Conservation (phyloP, 2,888 invertebrate species). For the Aphelenchoides bicaudatus region DNA sequence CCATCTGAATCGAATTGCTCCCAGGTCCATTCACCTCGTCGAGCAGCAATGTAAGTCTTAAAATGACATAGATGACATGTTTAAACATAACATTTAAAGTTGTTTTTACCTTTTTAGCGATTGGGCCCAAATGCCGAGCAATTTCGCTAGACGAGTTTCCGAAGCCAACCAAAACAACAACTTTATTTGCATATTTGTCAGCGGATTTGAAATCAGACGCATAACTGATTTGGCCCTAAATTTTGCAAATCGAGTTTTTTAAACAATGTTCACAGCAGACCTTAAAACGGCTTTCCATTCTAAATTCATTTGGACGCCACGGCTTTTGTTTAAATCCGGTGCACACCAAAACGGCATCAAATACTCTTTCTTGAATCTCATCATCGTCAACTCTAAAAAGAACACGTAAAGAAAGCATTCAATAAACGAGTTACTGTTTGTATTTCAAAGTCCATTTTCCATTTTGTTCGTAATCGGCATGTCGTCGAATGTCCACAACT, state of each 20-base stretch:
- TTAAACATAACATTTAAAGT: conserved; percentile 11
- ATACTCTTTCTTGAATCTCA: conserved; percentile 20
- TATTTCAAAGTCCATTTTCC: conserved; percentile 48
- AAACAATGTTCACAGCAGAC: conserved; percentile 9
- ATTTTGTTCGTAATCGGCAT: conserved; percentile 46
- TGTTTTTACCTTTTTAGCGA: conserved; percentile 36
- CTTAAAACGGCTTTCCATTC: conserved; percentile 54
- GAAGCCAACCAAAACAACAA: conserved; percentile 62
- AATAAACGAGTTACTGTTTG: conserved; percentile 9
- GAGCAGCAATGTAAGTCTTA: conserved; percentile 27
- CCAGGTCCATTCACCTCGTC: conserved; percentile 28
- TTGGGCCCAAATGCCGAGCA: conserved; percentile 61
- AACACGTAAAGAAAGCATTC: too few relatives aligned
- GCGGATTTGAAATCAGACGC: conserved; percentile 37
- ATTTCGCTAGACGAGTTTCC: conserved; percentile 63
- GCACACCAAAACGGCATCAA: conserved; percentile 33
- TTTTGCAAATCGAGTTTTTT: conserved; percentile 32
- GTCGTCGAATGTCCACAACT: conserved; percentile 32
- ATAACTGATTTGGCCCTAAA: conserved; percentile 43
- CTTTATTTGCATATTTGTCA: conserved; percentile 54
- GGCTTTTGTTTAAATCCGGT: conserved; percentile 63
- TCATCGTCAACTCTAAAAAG: conserved; percentile 12
- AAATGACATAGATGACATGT: not conserved
- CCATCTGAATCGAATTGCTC: not conserved
- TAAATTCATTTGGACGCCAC: conserved; percentile 54